Percentiles rank a stretch among this genome's conserved stretches.
Evolutionary conservation across 2,113 vertebrate species (phyloP).

Genomic region (Barnardius zonarius): DNA sequence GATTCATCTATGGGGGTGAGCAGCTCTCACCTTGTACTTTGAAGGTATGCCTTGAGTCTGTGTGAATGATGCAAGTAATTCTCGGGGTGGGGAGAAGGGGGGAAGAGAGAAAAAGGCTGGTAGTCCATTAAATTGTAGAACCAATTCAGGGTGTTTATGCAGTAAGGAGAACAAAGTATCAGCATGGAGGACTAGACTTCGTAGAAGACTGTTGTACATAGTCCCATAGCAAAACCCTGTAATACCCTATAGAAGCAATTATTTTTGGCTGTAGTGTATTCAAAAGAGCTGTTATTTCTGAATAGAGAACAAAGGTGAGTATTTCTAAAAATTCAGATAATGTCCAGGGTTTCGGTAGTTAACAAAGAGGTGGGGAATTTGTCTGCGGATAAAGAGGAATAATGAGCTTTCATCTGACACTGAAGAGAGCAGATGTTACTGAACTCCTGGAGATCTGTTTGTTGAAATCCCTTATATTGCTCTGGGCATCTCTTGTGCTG

Average conservation of each 20-base stretch:
- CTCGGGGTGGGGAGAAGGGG: no score
- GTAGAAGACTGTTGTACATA: not conserved
- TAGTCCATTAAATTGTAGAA: not conserved
- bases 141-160: not conserved
- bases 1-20: not conserved
- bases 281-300: not conserved
- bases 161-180: not conserved
- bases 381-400: not conserved
- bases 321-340: not conserved
- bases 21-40: not conserved
- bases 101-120: rapidly evolving
- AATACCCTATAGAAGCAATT: not conserved
- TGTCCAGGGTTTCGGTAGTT: not conserved
- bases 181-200: not conserved
- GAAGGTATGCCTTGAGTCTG: not conserved
- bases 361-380: not conserved
- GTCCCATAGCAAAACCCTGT: not conserved
- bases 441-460: not conserved
- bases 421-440: not conserved
- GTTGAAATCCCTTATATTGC: not conserved
- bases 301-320: not conserved
- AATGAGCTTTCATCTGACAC: not conserved
- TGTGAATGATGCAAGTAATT: not conserved
- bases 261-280: not conserved
- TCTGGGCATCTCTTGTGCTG: not conserved